Base-by-base conservation (phyloP, 2,888 invertebrate genomes). In the Horisme vitalbata region DNA sequence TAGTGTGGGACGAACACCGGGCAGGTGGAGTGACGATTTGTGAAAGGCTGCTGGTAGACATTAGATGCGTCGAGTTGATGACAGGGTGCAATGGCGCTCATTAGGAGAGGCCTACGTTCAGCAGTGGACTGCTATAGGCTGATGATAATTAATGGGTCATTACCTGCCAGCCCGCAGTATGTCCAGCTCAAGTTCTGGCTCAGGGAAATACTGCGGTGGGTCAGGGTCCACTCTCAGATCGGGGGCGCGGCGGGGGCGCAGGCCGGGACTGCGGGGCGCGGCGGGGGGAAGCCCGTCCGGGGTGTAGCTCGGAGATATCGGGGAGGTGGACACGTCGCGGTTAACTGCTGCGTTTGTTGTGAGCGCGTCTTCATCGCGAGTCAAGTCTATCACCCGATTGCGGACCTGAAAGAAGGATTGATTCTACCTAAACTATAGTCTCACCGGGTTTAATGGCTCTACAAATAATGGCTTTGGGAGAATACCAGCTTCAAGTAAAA, bases 311-410 rank as follows among this genome's bases (percentile, higher is more conserved):
- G 52, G 44, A 1, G 63, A 57, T 8, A 62, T 62, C 9, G 67
- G 23, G 31, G 61, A 38, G 35, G 62, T 36, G 41, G 48, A 8
- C 41, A 56, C 41, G 53, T 53, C 36, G 45, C 52, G 20, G 46
- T 52, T 44, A 45, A 41, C 36, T 23, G 44, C 31, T 36, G 43
- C 49, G 28, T 32, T 28, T 32, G 14, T 50, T 38, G 3, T 65
- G 65, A 33, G 66, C 63, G 28, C 75, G 74, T 1, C 83, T 70
- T 15, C 71, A n/a, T 54, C 58, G 12, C 52, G 77, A 2, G 87
- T 86, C 41, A 88, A 56, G 56, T 87, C 87, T 47, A 88, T 87
- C 13, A 88, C 81, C 12, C 44, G 46, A 31, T 77, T 79, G 10
- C 79, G 78, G 11, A 36, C 39, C 78, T 85, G 68, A n/a, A 18